These are phyloP conservation scores for Andrena camellia DNA, from an alignment of 2,888 invertebrate genomes.

Conservation along the genomic window DNA sequence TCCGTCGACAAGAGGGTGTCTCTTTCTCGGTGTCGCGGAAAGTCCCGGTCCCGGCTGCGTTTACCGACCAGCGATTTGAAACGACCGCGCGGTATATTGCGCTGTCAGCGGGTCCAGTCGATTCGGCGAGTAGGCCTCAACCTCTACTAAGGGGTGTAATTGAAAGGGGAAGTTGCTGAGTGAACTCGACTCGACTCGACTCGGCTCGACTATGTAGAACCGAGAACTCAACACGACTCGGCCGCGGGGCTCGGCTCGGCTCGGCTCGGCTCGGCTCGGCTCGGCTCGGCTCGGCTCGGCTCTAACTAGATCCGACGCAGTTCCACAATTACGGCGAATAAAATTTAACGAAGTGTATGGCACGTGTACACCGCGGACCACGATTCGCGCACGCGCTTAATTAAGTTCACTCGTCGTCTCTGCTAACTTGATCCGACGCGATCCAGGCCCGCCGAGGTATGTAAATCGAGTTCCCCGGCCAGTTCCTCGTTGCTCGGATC, in stretches of 20 bases:
- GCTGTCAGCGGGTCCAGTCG: not conserved
- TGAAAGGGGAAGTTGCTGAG: constrained; percentile 37
- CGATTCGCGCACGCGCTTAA: constrained; percentile 71
- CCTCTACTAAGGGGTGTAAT: constrained; percentile 48
- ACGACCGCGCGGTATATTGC: constrained; percentile 5
- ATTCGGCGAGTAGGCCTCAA: constrained; percentile 32
- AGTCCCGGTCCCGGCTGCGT: not conserved
- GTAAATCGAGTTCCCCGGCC: constrained; percentile 70
- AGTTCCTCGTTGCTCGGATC: constrained; percentile 62
- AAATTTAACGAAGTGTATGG: constrained; percentile 73
- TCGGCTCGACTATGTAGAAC: not conserved
- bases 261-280: constrained; percentile 37
- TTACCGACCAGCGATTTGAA: constrained; percentile 29
- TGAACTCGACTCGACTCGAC: constrained; percentile 30
- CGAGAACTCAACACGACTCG: constrained; percentile 16
- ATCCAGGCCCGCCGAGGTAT: constrained; percentile 71
- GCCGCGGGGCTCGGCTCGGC: constrained; percentile 22
- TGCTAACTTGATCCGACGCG: constrained; percentile 71
- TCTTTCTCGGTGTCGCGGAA: constrained; percentile 17
- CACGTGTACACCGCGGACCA: constrained; percentile 65
- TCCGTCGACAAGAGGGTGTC: constrained; percentile 56
- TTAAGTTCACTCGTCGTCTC: constrained; percentile 68
- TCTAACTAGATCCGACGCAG: constrained; percentile 38
- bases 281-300: constrained; percentile 14
- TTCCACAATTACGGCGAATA: constrained; percentile 71